Evolutionary conservation across 2,888 invertebrate genomes (phyloP), one percentile per base, ranked within the genome.

Genomic region (Drosophila leonis): DNA sequence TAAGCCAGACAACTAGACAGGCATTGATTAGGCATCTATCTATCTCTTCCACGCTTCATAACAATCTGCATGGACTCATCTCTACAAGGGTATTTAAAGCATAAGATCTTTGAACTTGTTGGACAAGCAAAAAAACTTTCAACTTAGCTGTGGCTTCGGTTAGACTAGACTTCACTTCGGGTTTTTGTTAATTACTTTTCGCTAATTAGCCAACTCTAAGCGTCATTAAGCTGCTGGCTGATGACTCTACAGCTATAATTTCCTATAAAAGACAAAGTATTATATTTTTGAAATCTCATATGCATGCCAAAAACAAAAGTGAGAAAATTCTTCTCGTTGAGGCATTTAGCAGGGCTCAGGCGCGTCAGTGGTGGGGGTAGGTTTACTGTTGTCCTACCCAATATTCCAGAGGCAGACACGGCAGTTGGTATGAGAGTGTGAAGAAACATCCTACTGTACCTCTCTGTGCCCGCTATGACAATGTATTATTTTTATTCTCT

Each of bases 231-330:
- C 39, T 61, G 41, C 51, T 13, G 29, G 42, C 56, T 18, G 49
- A 8, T 3, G 13, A 9, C 35, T 7, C 13, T 18, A 29, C 7
- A 29, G 57, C 33, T 35, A 65, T 46, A 44, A 57, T 59, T 75
- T 71, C 66, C 75, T 59, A 71, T 41, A 57, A 44, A 51, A 67
- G 56, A 78, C 66, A 67, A 71, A 88, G 85, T 85, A 88, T 85
- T 85, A 86, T 75, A 75, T 80, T 76, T 71, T 69, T 33, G 57
- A 75, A 85, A 88, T 82, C 83, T 85, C 88, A 86, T 41, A 72
- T 41, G 63, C 69, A 79, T 61, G 75, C 81, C 79, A 88, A 85
- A 84, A 78, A 75, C 24, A 18, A 44, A 62, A 37, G 2, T 0
- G 18, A 37, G 44, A 62, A 72, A 46, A 63, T 31, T 20, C 12